phyloP scores from a whole-genome alignment of 2,888 invertebrate species.

The Pseudococcus viburni region DNA sequence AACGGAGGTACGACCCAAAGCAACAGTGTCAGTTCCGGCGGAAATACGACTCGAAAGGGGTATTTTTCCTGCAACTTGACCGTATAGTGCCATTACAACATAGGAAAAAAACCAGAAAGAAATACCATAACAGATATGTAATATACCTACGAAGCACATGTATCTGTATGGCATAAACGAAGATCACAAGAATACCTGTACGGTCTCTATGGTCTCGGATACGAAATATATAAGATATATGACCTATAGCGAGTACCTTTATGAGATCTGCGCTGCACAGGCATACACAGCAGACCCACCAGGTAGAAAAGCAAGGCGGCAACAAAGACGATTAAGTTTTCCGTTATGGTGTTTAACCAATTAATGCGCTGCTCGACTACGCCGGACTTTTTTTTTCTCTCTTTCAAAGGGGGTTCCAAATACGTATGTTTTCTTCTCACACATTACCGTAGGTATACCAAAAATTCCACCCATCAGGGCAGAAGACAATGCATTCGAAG shows the following conservation, averaged over 20 bases:
- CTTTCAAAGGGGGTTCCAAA: conserved; percentile 14
- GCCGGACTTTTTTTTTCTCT: neutral
- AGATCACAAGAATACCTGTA: conserved; percentile 8
- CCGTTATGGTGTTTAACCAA: conserved; percentile 54
- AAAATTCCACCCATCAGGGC: neutral
- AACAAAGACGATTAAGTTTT: conserved; percentile 58
- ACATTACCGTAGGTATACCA: neutral
- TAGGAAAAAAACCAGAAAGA: neutral
- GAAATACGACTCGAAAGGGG: conserved; percentile 16
- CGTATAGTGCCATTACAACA: neutral
- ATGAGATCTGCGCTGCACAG: neutral
- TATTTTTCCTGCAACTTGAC: conserved; percentile 13
- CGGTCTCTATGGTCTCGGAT: conserved; percentile 2
- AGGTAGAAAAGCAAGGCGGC: conserved; percentile 37
- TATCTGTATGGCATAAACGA: neutral
- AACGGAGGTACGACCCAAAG: neutral
- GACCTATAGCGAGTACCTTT: neutral
- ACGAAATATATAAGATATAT: neutral
- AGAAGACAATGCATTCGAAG: neutral
- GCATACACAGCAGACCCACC: conserved; percentile 15
- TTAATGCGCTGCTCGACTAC: neutral
- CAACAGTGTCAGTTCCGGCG: conserved; percentile 39
- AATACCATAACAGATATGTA: conserved; percentile 11
- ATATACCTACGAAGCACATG: neutral
- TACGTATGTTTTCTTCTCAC: neutral